phyloP scores from a whole-genome alignment of 2,888 invertebrate species.

The Dugesia japonica region DNA sequence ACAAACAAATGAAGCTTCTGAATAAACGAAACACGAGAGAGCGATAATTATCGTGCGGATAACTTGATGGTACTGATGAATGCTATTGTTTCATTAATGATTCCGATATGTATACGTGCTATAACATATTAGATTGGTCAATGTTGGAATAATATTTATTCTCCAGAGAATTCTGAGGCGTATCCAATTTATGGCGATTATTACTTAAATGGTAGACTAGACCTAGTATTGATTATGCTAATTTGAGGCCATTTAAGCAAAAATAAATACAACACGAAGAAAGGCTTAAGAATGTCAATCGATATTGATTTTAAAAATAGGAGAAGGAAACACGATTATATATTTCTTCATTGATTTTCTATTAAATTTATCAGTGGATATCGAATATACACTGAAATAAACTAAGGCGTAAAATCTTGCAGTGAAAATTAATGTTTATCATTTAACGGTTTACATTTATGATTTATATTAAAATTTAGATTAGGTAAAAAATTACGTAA shows the following conservation, averaged over 20 bases:
- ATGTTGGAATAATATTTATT: conserved; percentile 10
- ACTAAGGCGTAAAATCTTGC: no score
- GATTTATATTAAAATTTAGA: no score
- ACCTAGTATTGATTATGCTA: conserved; percentile 7
- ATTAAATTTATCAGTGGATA: no score
- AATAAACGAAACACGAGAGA: neutral
- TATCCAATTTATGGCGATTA: conserved; percentile 15
- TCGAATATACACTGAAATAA: no score
- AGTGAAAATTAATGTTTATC: no score
- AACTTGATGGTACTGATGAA: neutral
- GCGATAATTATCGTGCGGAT: conserved; percentile 20
- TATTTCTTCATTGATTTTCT: no score
- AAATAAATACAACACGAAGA: neutral
- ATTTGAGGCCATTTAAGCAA: neutral
- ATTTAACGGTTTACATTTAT: no score
- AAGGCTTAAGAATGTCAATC: no score
- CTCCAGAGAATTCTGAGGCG: neutral
- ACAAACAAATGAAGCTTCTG: neutral
- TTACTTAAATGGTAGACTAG: conserved; percentile 13
- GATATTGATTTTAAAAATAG: no score
- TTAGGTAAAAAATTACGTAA: no score
- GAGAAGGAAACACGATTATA: no score
- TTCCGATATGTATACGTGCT: neutral
- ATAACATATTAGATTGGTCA: neutral
- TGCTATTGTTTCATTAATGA: conserved; percentile 16